Conservation (phyloP, 2,888 invertebrate genomes). For the Mesorhabditis belari region DNA sequence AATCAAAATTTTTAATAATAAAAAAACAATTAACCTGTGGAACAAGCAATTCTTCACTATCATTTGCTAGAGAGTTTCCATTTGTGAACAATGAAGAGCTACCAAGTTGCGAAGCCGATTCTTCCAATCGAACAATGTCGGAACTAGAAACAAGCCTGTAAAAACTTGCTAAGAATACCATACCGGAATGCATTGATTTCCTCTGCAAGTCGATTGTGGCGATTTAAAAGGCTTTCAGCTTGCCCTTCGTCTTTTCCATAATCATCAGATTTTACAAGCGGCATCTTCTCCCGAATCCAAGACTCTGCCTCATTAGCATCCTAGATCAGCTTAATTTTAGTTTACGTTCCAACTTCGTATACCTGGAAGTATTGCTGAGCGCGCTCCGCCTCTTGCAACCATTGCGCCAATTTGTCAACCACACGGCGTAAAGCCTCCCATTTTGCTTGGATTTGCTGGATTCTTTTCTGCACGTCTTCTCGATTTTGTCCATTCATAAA, state of each 20-base stretch:
- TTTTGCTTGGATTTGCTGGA: conserved; percentile 56
- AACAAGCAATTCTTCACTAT: not conserved
- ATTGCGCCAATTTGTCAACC: conserved; percentile 68
- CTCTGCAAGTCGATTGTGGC: conserved; percentile 57
- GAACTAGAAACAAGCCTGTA: conserved; percentile 7
- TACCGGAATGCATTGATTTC: conserved; percentile 47
- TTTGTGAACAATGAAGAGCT: conserved; percentile 45
- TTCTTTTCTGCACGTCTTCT: conserved; percentile 14
- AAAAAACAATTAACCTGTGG: not conserved
- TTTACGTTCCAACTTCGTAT: not conserved
- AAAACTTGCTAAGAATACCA: not conserved
- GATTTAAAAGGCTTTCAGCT: conserved; percentile 39
- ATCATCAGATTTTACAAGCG: conserved; percentile 79
- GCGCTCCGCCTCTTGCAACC: conserved; percentile 78
- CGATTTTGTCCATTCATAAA: conserved; percentile 24
- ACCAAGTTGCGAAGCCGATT: conserved; percentile 53
- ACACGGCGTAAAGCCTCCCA: conserved; percentile 83
- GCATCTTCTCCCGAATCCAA: conserved; percentile 90
- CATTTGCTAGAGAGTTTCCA: not conserved
- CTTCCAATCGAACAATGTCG: conserved; percentile 48
- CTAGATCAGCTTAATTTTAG: conserved; percentile 10
- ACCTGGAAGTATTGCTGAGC: conserved; percentile 69
- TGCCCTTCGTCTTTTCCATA: conserved; percentile 65
- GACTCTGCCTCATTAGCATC: conserved; percentile 96
- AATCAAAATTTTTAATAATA: not conserved